Conservation (phyloP, 2,888 invertebrate species). For the Caenorhabditis becei region DNA sequence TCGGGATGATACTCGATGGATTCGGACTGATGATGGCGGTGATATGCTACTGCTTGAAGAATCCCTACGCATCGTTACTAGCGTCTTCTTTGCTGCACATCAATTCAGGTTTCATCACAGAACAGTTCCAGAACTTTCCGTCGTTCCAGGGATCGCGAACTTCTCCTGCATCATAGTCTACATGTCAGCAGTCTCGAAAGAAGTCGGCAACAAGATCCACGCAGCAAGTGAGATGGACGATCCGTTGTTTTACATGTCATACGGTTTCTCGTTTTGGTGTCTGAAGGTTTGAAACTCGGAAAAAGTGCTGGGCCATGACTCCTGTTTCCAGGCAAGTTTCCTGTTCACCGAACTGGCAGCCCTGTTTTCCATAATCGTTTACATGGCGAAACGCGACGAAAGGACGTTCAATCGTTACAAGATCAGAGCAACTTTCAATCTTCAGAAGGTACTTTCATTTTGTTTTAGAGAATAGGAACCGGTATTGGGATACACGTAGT, state of each 20-base stretch:
- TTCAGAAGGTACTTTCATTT: slow-evolving; percentile 32
- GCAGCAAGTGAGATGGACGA: slow-evolving; percentile 80
- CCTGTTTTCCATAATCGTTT: slow-evolving; percentile 80
- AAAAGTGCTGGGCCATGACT: neutral
- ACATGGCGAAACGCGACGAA: slow-evolving; percentile 81
- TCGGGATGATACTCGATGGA: slow-evolving; percentile 67
- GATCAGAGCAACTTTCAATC: slow-evolving; percentile 70
- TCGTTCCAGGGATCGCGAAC: slow-evolving; percentile 75
- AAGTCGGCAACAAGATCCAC: slow-evolving; percentile 81
- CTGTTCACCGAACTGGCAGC: slow-evolving; percentile 80
- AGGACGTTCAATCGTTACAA: slow-evolving; percentile 79
- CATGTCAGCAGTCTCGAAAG: slow-evolving; percentile 80
- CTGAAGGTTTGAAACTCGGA: slow-evolving; percentile 70
- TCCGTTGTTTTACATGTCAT: slow-evolving; percentile 80
- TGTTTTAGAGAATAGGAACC: neutral
- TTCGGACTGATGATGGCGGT: slow-evolving; percentile 67
- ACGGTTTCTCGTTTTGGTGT: slow-evolving; percentile 80
- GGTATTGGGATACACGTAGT: neutral
- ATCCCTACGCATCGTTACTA: slow-evolving; percentile 76
- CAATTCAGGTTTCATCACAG: slow-evolving; percentile 72
- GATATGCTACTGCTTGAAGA: slow-evolving; percentile 72
- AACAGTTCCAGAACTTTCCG: neutral
- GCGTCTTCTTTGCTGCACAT: slow-evolving; percentile 76
- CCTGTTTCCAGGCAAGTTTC: slow-evolving; percentile 73
- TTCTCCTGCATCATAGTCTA: slow-evolving; percentile 81